Conservation (phyloP, 2,113 vertebrate genomes). For the Megaceryle torquata region DNA sequence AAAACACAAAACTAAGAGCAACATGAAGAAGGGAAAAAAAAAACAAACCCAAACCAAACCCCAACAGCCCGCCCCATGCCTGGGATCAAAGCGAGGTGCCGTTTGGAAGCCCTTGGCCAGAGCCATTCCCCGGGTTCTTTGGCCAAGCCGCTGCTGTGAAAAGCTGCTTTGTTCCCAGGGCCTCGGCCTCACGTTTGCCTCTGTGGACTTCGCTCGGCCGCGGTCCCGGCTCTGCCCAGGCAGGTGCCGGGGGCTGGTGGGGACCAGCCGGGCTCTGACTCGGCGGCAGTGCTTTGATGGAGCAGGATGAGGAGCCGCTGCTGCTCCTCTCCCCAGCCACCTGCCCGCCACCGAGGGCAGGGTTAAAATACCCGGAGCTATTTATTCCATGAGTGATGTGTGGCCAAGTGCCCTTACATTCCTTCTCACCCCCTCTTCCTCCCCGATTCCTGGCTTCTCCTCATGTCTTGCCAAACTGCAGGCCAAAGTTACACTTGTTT, state of each 20-base stretch:
- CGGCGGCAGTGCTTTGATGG: background rate
- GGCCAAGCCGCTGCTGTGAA: constrained; percentile 16
- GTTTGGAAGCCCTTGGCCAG: background rate
- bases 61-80: background rate
- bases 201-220: background rate
- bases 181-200: background rate
- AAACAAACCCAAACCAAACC: background rate
- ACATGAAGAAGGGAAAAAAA: background rate
- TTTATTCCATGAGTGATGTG: background rate
- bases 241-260: background rate
- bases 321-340: background rate
- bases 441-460: background rate
- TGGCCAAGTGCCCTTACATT: background rate
- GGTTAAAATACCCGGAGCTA: background rate
- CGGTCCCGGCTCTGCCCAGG: background rate
- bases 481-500: background rate
- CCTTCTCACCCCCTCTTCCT: background rate
- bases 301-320: background rate
- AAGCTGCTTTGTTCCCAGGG: constrained; percentile 27
- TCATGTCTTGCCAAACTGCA: background rate
- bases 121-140: background rate
- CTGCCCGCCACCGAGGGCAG: background rate
- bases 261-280: fast-evolving
- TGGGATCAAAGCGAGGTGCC: constrained; percentile 24
- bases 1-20: background rate